Conservation (phyloP, 2,888 invertebrate genomes). For the Zygogramma bicolorata region DNA sequence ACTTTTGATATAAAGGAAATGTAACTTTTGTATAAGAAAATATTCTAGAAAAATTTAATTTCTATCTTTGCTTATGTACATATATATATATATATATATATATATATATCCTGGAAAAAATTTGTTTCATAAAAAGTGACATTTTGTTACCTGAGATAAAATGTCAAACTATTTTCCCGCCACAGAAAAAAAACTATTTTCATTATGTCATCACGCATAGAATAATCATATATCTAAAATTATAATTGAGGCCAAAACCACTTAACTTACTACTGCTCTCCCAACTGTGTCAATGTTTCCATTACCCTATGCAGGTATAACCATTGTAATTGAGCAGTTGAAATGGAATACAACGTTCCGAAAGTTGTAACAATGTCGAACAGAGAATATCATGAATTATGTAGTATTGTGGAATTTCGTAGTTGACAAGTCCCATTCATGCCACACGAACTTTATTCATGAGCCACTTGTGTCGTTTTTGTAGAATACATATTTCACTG, state of each 20-base stretch:
- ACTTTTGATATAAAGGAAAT: too few species aligned
- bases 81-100: too few species aligned
- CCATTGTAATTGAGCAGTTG: conserved; percentile 29
- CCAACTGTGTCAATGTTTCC: not conserved
- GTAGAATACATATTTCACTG: conserved; percentile 27
- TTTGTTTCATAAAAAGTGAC: too few species aligned
- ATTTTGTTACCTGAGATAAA: too few species aligned
- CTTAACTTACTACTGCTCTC: not conserved
- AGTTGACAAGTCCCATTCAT: conserved; percentile 36
- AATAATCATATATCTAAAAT: too few species aligned
- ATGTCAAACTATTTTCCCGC: too few species aligned
- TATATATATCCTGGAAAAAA: too few species aligned
- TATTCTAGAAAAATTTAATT: too few species aligned
- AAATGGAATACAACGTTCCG: conserved; percentile 32
- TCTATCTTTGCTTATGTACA: too few species aligned
- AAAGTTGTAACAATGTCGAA: conserved; percentile 23
- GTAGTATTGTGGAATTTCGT: conserved; percentile 13
- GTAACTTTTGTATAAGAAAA: too few species aligned
- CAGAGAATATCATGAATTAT: conserved; percentile 31
- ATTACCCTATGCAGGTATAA: not conserved
- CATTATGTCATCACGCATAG: too few species aligned
- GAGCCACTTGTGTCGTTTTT: conserved; percentile 30
- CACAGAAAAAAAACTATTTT: too few species aligned
- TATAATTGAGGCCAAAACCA: not conserved
- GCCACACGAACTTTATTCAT: conserved; percentile 24